Base-by-base conservation (phyloP, 2,113 vertebrate species). In the Calonectris borealis region DNA sequence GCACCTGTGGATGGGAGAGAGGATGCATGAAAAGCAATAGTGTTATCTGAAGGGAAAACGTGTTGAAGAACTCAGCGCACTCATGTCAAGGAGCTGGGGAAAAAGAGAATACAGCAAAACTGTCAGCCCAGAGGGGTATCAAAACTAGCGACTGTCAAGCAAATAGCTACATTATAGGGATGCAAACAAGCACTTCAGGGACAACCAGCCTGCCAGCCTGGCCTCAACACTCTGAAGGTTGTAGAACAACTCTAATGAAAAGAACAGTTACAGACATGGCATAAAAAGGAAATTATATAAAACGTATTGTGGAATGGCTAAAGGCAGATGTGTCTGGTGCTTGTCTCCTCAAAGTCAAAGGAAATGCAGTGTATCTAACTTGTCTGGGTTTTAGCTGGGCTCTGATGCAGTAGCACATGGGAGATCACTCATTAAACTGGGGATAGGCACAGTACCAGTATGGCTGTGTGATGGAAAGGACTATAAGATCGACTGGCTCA, bases 351-450 rank as follows among this genome's bases (percentile, higher is more conserved):
- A 18, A 36, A 19, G 32, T 38, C 29, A 46, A 32, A 40, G 64
- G 29, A 46, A 49, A 49, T 0, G 0, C 10, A 3, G 16, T 9
- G 7, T 11, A 17, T 42, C 31, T 8, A 26, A 42, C 16, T 11
- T 9, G 22, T 8, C 49, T 20, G 51, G 12, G 34, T n/a, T 68
- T 48, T 18, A 78, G 61, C 62, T 62, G 9, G 7, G 44, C 31
- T 61, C 38, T 46, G 27, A 34, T 24, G 32, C 55, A 49, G 52
- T 3, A 44, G 64, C 44, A 61, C 40, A 17, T 3, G 21, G 49
- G 52, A 62, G 11, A 32, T 24, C 19, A 5, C 31, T 19, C n/a
- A 3, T 26, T 27, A 46, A 13, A 36, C 3, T 2, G 19, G 44
- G 19, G 17, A 88, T 57, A 61, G 55, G 44, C 60, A 46, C 15